Evolutionary conservation across 2,888 invertebrate genomes (phyloP).

Genomic region (Macropis europaea): DNA sequence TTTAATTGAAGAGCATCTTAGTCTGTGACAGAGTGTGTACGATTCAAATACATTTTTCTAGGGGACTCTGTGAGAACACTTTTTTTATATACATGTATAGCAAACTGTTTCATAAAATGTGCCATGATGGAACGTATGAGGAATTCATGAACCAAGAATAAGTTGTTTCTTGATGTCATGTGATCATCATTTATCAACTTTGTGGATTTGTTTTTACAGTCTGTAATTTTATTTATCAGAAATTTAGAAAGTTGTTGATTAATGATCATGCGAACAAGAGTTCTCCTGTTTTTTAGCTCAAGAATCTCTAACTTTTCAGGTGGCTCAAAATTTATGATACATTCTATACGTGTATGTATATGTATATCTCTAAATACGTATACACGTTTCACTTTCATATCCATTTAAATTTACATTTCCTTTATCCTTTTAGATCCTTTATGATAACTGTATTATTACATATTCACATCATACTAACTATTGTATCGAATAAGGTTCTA

Average conservation of each 20-base stretch:
- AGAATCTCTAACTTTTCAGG: not conserved
- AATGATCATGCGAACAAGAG: constrained; percentile 14
- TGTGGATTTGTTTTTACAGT: not conserved
- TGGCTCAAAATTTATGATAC: constrained; percentile 10
- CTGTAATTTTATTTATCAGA: not conserved
- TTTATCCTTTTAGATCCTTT: constrained; percentile 28
- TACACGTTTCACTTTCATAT: constrained; percentile 26
- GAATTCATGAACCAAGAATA: constrained; percentile 12
- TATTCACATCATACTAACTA: constrained; percentile 49
- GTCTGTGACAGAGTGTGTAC: not conserved
- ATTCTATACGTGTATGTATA: constrained; percentile 9
- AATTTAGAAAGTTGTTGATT: constrained; percentile 3
- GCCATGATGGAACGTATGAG: not conserved
- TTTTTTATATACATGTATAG: constrained; percentile 14
- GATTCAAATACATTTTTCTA: constrained; percentile 16
- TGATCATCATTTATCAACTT: constrained; percentile 10
- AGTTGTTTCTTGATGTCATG: constrained; percentile 6
- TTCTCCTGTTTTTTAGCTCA: constrained; percentile 2
- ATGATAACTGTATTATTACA: constrained; percentile 28
- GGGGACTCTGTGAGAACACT: constrained; percentile 15
- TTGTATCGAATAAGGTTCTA: constrained; percentile 25
- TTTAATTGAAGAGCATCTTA: constrained; percentile 6
- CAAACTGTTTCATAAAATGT: constrained; percentile 18
- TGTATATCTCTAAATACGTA: constrained; percentile 15
- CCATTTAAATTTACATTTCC: constrained; percentile 30